phyloP scores from a whole-genome alignment of 2,113 vertebrate genomes.

The Notechis scutatus region DNA sequence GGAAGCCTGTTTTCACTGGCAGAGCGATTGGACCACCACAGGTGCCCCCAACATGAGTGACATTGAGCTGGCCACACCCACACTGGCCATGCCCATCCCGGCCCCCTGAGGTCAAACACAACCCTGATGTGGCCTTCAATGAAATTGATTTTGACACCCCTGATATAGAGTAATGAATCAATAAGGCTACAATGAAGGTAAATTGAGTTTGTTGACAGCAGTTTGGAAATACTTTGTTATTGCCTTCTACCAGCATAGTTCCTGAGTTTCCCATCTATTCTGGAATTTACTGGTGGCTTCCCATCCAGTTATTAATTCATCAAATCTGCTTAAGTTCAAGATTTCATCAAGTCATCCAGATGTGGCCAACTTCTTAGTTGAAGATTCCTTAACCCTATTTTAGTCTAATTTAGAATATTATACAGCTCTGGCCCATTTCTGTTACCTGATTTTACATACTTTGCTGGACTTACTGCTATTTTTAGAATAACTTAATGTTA shows the following conservation, averaged over 20 bases:
- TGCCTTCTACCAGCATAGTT: not conserved
- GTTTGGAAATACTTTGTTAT: not conserved
- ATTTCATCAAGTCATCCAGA: not conserved
- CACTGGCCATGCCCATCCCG: too few species aligned
- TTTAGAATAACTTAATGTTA: not conserved
- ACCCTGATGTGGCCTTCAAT: too few species aligned
- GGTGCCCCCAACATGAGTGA: too few species aligned
- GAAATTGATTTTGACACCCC: too few species aligned
- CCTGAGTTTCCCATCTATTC: not conserved
- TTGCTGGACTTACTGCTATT: not conserved
- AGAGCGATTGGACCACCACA: too few species aligned
- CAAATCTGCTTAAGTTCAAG: not conserved
- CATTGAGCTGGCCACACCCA: too few species aligned
- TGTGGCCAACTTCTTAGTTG: not conserved
- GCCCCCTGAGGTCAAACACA: too few species aligned
- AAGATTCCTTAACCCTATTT: not conserved
- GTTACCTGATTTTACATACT: not conserved
- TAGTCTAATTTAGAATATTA: not conserved
- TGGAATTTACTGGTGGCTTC: not conserved
- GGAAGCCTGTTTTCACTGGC: too few species aligned
- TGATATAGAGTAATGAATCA: not conserved
- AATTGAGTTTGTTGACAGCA: not conserved
- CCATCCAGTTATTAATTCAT: not conserved
- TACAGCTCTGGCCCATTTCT: not conserved
- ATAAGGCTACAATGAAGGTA: not conserved